phyloP scores from a whole-genome alignment of 2,113 vertebrate species.

The Antennarius striatus region DNA sequence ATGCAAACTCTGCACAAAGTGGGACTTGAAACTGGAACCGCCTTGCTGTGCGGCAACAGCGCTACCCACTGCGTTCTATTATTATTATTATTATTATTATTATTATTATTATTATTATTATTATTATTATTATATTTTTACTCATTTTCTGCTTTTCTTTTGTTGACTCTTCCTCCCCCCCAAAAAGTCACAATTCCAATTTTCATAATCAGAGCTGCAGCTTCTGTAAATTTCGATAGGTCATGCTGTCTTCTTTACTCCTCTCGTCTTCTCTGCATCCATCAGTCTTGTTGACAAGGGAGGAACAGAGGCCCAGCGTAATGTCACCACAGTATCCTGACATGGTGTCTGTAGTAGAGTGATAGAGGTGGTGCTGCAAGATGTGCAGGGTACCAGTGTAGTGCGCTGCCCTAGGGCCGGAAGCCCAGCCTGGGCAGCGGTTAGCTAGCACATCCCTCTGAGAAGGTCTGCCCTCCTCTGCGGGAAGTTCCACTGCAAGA shows the following conservation, averaged over 20 bases:
- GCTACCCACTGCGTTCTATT: too few species aligned
- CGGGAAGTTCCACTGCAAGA: slow-evolving; percentile 50
- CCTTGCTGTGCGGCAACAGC: too few species aligned
- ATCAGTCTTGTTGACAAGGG: slow-evolving; percentile 90
- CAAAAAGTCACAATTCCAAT: not conserved
- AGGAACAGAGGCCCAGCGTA: slow-evolving; percentile 85
- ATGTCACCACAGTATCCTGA: slow-evolving; percentile 98
- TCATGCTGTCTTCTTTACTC: slow-evolving; percentile 43
- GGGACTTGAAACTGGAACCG: too few species aligned
- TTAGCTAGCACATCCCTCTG: slow-evolving; percentile 78
- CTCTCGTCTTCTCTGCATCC: slow-evolving; percentile 63
- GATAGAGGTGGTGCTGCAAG: slow-evolving; percentile 81
- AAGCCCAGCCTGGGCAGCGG: slow-evolving; percentile 84
- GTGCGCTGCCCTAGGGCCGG: slow-evolving; percentile 80
- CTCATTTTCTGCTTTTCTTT: slow-evolving; percentile 1
- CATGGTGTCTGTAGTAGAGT: slow-evolving; percentile 87
- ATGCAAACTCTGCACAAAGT: too few species aligned
- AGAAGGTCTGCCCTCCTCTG: slow-evolving; percentile 31
- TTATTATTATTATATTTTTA: not conserved
- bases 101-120: too few species aligned
- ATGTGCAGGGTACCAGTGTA: slow-evolving; percentile 76
- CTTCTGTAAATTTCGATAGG: slow-evolving; percentile 22
- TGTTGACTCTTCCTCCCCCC: not conserved
- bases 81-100: too few species aligned
- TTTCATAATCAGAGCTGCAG: not conserved